A percentile compares a stretch with the other conserved stretches of the same genome.
Conservation (phyloP, 2,888 invertebrate species). For the Sisyra terminalis region DNA sequence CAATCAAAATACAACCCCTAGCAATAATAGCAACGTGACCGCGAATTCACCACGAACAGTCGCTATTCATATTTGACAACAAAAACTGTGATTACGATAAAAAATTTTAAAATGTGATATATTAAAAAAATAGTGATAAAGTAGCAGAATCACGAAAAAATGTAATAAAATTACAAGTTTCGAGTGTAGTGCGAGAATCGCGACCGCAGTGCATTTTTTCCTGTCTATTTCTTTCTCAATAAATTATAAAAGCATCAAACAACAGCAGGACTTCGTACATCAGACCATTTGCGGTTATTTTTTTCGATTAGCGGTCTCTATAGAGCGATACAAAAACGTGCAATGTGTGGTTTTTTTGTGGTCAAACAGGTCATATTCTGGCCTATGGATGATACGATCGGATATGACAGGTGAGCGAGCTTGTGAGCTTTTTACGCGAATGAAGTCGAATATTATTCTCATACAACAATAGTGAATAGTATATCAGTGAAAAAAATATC, state of each 20-base stretch:
- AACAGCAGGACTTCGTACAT: too few species aligned
- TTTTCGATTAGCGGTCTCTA: too few species aligned
- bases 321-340: background rate
- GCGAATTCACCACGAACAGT: constrained; percentile 47
- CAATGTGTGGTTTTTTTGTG: background rate
- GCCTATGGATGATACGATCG: too few species aligned
- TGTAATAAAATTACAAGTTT: background rate
- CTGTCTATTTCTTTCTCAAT: background rate
- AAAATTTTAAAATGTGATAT: background rate
- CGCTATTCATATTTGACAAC: constrained; percentile 57
- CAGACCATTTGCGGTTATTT: background rate
- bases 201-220: background rate
- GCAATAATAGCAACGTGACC: constrained; percentile 29
- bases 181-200: background rate
- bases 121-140: background rate
- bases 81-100: background rate
- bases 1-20: constrained; percentile 31
- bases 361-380: too few species aligned
- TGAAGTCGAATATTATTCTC: too few species aligned
- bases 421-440: too few species aligned
- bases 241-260: background rate
- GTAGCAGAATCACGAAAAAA: background rate
- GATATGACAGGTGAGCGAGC: too few species aligned
- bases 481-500: too few species aligned
- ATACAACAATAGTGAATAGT: too few species aligned